Base-by-base conservation (phyloP, 2,113 vertebrate genomes). In the Anas platyrhynchos region DNA sequence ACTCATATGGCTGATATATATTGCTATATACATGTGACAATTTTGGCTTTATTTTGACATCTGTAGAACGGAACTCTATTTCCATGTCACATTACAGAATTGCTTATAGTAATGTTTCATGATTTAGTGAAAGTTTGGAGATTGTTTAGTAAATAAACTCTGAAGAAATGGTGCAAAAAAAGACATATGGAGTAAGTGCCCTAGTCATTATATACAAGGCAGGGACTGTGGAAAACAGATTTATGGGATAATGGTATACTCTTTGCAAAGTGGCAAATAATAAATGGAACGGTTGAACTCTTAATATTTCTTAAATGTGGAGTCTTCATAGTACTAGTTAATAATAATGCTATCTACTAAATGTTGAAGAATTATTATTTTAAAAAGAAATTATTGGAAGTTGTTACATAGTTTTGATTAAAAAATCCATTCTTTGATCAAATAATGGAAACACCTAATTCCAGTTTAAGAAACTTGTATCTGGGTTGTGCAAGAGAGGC, bases 151-250 rank as follows among this genome's bases (percentile, higher is more conserved):
- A 26, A 79, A 54, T 14, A 31, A 50, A 63, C 31, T 59, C 9
- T 50, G 29, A 86, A 81, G 59, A 66, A 80, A 69, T 8, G 63
- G 18, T 73, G 38, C 71, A 55, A 78, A 78, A 44, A 80, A 63
- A 66, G 4, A 36, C 0, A 0, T 41, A 21, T 32, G 15, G 13
- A 77, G 5, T 27, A 62, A 66, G 5, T 41, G 34, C 2, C 8
- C 16, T 21, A 16, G 81, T 86, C 16, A 46, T 6, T 72, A 23
- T 72, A 23, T 20, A 41, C 46, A 52, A 76, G 34, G 32, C 20
- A 50, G 12, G 25, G 32, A 26, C 8, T 34, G 50, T 16, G 13
- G 27, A 67, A 67, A 91, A 52, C 5, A 43, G 23, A 25, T 44
- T 13, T 21, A 20, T 58, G 41, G 67, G 18, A 10, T 20, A 68